phyloP scores from a whole-genome alignment of 2,888 invertebrate species.

The Cecidostiba fungosa region DNA sequence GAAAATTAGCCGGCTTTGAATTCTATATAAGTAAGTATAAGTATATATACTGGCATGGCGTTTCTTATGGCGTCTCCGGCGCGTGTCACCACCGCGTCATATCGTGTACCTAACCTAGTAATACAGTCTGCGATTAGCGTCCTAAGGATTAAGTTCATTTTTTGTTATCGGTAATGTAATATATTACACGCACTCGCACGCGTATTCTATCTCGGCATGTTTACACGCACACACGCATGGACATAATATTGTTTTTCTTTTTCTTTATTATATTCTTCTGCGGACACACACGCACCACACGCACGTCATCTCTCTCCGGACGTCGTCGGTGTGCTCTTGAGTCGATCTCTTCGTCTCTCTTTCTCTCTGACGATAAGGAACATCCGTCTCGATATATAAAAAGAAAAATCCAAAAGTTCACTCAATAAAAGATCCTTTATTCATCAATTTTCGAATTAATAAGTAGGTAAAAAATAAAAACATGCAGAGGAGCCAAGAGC shows the following conservation, averaged over 20 bases:
- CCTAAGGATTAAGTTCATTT: conserved; percentile 75
- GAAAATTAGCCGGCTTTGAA: conserved; percentile 51
- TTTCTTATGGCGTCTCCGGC: not conserved
- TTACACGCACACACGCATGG: conserved; percentile 64
- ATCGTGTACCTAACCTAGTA: conserved; percentile 74
- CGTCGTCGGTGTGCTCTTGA: conserved; percentile 37
- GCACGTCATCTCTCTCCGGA: conserved; percentile 25
- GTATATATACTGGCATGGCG: not conserved
- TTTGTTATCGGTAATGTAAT: conserved; percentile 68
- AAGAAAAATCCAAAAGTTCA: not conserved
- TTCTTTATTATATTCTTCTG: not conserved
- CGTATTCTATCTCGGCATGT: conserved; percentile 68
- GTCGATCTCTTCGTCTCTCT: conserved; percentile 3
- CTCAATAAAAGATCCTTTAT: not conserved
- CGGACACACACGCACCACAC: conserved; percentile 46
- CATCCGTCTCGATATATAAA: not conserved
- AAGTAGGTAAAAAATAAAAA: not conserved
- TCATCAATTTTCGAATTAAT: conserved; percentile 10
- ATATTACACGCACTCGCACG: conserved; percentile 78
- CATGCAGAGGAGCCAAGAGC: conserved; percentile 41
- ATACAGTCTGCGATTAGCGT: conserved; percentile 78
- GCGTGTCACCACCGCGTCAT: conserved; percentile 74
- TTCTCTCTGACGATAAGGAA: not conserved
- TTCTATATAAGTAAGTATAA: not conserved
- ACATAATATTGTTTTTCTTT: conserved; percentile 45